Percentiles rank a stretch among this genome's conserved stretches.
Conservation (phyloP, 2,888 invertebrate species). For the Biston betularia region DNA sequence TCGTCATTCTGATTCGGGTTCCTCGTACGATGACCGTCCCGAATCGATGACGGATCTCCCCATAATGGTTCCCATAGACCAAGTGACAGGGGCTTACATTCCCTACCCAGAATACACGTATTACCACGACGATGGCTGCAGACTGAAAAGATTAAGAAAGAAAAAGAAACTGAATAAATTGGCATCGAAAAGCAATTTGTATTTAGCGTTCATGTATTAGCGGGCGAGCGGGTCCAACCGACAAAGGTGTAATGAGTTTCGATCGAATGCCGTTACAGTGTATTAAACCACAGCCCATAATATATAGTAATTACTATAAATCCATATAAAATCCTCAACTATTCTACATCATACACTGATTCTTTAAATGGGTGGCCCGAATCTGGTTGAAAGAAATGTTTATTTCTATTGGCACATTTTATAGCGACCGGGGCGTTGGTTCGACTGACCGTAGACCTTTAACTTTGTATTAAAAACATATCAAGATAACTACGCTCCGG, state of each 20-base stretch:
- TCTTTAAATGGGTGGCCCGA: conserved; percentile 81
- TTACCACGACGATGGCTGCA: conserved; percentile 69
- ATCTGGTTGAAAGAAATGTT: conserved; percentile 76
- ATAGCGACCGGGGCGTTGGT: conserved; percentile 45
- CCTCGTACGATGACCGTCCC: conserved; percentile 66
- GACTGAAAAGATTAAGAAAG: conserved; percentile 63
- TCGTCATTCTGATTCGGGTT: conserved; percentile 60
- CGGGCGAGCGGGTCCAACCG: conserved; percentile 52
- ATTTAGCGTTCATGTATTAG: conserved; percentile 84
- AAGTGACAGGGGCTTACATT: conserved; percentile 70
- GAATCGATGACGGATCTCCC: conserved; percentile 77
- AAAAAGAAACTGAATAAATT: conserved; percentile 65
- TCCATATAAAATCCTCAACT: conserved; percentile 53
- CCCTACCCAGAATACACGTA: conserved; percentile 77
- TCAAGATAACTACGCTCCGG: conserved; percentile 53
- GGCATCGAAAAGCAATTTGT: conserved; percentile 76
- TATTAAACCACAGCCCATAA: conserved; percentile 73
- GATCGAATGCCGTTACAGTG: conserved; percentile 82
- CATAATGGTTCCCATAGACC: conserved; percentile 73
- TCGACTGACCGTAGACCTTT: conserved; percentile 31
- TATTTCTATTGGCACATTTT: conserved; percentile 77
- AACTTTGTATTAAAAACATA: conserved; percentile 39
- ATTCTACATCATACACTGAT: conserved; percentile 68
- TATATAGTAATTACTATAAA: conserved; percentile 13
- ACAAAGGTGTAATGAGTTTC: conserved; percentile 81